Conservation (phyloP, 2,113 vertebrate genomes). For the Leptosomus discolor region DNA sequence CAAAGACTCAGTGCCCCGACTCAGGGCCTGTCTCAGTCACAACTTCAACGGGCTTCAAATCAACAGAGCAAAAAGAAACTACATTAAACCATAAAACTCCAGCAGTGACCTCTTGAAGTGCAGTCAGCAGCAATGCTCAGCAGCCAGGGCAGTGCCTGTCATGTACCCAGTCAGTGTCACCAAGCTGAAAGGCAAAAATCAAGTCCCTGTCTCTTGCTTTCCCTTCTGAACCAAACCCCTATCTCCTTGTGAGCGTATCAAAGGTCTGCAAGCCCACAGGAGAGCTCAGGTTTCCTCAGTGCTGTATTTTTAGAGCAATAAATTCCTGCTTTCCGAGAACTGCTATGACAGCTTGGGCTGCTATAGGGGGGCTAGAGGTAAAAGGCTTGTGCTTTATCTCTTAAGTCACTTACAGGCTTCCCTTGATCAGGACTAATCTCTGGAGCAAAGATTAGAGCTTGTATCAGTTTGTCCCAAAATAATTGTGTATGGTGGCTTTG, state of each 20-base stretch:
- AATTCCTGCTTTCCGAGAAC: neutral
- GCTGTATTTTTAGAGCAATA: neutral
- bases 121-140: neutral
- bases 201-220: neutral
- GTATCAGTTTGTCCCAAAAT: slow-evolving; percentile 46
- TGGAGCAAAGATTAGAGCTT: slow-evolving; percentile 53
- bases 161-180: neutral
- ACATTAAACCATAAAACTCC: neutral
- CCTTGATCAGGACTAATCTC: slow-evolving; percentile 48
- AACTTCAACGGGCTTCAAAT: slow-evolving; percentile 29
- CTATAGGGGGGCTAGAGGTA: neutral
- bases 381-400: slow-evolving; percentile 29
- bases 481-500: neutral
- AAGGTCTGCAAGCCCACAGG: neutral
- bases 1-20: neutral
- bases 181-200: neutral
- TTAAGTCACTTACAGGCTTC: slow-evolving; percentile 30
- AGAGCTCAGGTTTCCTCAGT: neutral
- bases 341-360: neutral
- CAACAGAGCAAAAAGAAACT: neutral
- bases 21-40: neutral
- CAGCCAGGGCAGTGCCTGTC: neutral
- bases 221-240: neutral
- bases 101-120: slow-evolving; percentile 11
- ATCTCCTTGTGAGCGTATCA: neutral